A percentile compares a stretch with the other conserved stretches of the same genome.
These are phyloP conservation scores for Papilio protenor DNA, from an alignment of 2,888 invertebrate species.

Conservation along the genomic window DNA sequence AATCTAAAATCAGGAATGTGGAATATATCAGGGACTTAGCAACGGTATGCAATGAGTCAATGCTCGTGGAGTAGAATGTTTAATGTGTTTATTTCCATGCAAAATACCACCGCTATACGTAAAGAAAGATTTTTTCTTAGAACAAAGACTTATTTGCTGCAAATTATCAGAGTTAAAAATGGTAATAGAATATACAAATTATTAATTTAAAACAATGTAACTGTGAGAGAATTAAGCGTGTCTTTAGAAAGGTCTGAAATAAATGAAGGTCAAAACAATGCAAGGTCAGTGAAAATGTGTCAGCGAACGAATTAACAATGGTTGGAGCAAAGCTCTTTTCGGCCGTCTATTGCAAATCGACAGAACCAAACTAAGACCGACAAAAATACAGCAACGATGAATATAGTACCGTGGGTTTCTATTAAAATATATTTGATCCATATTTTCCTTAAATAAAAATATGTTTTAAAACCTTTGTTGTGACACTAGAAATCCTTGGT, in stretches of 20 bases:
- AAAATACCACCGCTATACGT: neutral
- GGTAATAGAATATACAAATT: neutral
- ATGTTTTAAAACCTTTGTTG: too few relatives aligned
- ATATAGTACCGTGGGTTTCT: too few relatives aligned
- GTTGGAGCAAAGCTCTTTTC: neutral
- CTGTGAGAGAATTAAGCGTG: constrained; percentile 24
- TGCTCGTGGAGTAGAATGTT: constrained; percentile 9
- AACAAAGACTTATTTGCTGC: neutral
- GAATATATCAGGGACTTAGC: neutral
- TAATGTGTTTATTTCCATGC: constrained; percentile 28
- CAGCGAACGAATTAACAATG: constrained; percentile 27
- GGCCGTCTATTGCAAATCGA: neutral
- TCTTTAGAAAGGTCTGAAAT: constrained; percentile 33
- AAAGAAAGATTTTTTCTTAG: neutral
- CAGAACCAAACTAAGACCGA: neutral
- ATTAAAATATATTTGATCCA: too few relatives aligned
- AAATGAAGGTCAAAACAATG: constrained; percentile 28
- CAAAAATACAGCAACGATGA: neutral
- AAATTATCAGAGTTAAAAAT: neutral
- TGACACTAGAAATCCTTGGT: too few relatives aligned
- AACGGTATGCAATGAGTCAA: constrained; percentile 28
- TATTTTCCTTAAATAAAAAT: too few relatives aligned
- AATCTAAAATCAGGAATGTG: constrained; percentile 12
- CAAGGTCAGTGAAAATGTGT: constrained; percentile 33
- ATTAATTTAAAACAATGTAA: neutral